Percentiles rank a stretch among this genome's conserved stretches.
Evolutionary conservation across 2,797 vertebrate genomes (phyloP).

Genomic region (Platyrinchus mystaceus): DNA sequence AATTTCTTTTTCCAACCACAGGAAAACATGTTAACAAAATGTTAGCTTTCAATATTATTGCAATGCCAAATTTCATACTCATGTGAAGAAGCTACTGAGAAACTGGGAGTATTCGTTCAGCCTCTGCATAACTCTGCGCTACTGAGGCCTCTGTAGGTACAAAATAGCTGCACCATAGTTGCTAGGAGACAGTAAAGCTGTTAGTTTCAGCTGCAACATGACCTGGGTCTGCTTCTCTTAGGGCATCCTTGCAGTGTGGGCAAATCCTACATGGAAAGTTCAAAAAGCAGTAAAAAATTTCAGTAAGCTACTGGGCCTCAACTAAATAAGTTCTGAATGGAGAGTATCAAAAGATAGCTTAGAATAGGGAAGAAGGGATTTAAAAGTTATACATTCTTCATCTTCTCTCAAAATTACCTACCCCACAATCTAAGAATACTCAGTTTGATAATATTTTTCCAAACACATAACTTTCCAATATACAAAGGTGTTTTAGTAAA

Average conservation of each 20-base stretch:
- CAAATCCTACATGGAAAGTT: not conserved
- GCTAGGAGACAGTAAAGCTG: not conserved
- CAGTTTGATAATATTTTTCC: not conserved
- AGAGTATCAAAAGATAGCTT: not conserved
- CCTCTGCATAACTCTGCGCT: fast-evolving
- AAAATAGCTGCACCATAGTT: not conserved
- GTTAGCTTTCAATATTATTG: not conserved
- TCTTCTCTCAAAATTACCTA: not conserved
- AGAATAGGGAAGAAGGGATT: not conserved
- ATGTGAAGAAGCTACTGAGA: not conserved
- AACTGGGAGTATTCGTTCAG: not conserved
- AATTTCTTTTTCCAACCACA: not conserved
- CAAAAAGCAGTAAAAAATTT: not conserved
- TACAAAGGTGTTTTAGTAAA: not conserved
- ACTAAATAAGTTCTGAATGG: not conserved
- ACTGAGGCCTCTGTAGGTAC: not conserved
- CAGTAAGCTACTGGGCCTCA: not conserved
- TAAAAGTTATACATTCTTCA: not conserved
- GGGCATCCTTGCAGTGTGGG: not conserved
- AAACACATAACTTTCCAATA: not conserved
- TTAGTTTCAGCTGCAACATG: not conserved
- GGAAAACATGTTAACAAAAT: not conserved
- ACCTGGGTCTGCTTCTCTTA: not conserved
- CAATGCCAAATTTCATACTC: not conserved
- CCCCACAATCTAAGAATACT: not conserved